phyloP scores from a whole-genome alignment of 2,888 invertebrate species.

The Andricus quercusramuli region DNA sequence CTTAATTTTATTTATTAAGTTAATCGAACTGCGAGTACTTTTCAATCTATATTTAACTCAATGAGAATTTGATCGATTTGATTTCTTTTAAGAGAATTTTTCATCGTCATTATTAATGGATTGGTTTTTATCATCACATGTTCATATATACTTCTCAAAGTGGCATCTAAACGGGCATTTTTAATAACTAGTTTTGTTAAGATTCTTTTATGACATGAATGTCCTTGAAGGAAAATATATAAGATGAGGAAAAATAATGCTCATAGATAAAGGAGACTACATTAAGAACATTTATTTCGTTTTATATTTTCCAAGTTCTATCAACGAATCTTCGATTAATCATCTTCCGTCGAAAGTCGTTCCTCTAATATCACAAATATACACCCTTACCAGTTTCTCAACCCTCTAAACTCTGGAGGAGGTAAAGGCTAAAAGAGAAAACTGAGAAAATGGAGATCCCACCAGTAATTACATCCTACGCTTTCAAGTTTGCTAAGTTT shows the following conservation, averaged over 20 bases:
- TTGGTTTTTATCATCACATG: not conserved
- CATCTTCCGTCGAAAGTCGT: slow-evolving; percentile 54
- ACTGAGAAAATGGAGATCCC: slow-evolving; percentile 34
- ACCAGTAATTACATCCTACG: slow-evolving; percentile 33
- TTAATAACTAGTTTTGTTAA: not conserved
- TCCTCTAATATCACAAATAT: slow-evolving; percentile 62
- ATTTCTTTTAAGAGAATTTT: not conserved
- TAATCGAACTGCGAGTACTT: not conserved
- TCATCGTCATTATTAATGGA: not conserved
- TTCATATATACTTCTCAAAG: not conserved
- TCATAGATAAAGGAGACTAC: too few species aligned
- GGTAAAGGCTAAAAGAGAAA: slow-evolving; percentile 39
- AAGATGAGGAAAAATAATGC: not conserved
- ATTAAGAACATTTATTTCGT: too few species aligned
- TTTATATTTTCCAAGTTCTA: slow-evolving; percentile 2
- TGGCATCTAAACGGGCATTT: not conserved
- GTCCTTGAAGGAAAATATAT: not conserved
- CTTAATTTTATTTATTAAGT: not conserved
- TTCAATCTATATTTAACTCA: not conserved
- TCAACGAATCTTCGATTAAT: slow-evolving; percentile 58
- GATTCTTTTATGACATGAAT: not conserved
- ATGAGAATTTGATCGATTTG: not conserved
- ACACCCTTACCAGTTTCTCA: slow-evolving; percentile 55
- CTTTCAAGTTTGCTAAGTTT: slow-evolving; percentile 42
- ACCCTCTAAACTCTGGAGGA: slow-evolving; percentile 38